phyloP scores from a whole-genome alignment of 2,888 invertebrate species.

The Archips xylosteana region DNA sequence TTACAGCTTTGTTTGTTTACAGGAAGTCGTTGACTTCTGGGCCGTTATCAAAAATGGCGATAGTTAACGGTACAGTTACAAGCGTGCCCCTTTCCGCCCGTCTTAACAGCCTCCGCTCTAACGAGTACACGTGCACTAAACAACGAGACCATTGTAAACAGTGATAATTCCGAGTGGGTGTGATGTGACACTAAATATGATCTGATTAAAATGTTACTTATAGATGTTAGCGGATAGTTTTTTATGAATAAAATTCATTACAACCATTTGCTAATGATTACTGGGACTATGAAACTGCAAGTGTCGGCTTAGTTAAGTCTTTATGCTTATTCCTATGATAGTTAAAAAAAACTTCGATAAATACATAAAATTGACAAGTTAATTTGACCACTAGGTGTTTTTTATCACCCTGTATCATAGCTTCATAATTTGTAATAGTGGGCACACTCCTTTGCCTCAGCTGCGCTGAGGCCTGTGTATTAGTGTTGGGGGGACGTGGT shows the following conservation, averaged over 20 bases:
- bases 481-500: too few species aligned
- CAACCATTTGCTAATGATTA: too few species aligned
- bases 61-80: constrained; percentile 75
- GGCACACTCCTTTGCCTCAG: too few species aligned
- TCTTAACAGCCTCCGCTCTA: constrained; percentile 6
- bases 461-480: too few species aligned
- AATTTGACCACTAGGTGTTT: not conserved
- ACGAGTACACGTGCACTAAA: constrained; percentile 11
- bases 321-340: too few species aligned
- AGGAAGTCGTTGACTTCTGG: constrained; percentile 87
- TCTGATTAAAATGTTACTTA: not conserved
- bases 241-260: not conserved
- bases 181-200: not conserved
- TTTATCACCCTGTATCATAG: too few species aligned
- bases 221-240: not conserved
- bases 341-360: too few species aligned
- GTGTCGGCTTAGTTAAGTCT: too few species aligned
- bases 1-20: constrained; percentile 65
- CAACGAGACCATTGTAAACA: not conserved
- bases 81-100: constrained; percentile 27
- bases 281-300: too few species aligned
- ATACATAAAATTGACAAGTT: not conserved
- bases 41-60: constrained; percentile 82
- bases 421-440: too few species aligned
- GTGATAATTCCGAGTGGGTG: constrained; percentile 9